Evolutionary conservation across 1,140 invertebrate species (phyloP).

Genomic region (Drosophila lowei): DNA sequence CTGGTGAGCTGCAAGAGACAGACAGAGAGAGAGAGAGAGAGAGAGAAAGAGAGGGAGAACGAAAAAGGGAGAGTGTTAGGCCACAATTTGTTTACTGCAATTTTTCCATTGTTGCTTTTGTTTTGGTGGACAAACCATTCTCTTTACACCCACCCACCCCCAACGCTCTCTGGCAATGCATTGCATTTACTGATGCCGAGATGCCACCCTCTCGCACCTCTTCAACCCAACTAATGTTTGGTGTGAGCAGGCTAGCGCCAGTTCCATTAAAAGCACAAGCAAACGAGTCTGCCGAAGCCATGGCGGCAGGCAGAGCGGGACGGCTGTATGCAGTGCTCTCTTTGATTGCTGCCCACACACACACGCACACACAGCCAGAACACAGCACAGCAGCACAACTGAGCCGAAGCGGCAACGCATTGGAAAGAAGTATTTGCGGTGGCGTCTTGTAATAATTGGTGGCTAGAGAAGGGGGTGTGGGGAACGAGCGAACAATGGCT

Average conservation of each 20-base stretch:
- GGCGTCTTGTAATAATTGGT: slow-evolving; percentile 74
- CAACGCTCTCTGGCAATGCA: neutral
- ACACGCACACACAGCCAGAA: slow-evolving; percentile 15
- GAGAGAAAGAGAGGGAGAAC: neutral
- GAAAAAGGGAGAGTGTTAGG: slow-evolving; percentile 21
- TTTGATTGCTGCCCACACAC: slow-evolving; percentile 17
- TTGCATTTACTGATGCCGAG: neutral
- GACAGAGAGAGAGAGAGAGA: neutral
- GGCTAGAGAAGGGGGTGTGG: slow-evolving; percentile 23
- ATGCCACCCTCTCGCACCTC: slow-evolving; percentile 13
- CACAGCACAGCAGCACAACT: slow-evolving; percentile 46
- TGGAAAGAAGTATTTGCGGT: slow-evolving; percentile 71
- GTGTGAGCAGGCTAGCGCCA: slow-evolving; percentile 35
- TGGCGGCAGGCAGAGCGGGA: slow-evolving; percentile 17
- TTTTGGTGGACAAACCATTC: slow-evolving; percentile 46
- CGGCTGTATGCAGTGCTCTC: slow-evolving; percentile 13
- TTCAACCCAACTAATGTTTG: slow-evolving; percentile 26
- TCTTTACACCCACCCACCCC: slow-evolving; percentile 2
- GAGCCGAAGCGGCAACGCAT: slow-evolving; percentile 50
- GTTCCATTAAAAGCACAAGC: slow-evolving; percentile 16
- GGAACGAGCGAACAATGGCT: slow-evolving; percentile 61
- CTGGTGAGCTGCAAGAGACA: slow-evolving; percentile 23
- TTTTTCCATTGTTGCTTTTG: slow-evolving; percentile 48
- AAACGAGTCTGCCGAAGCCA: slow-evolving; percentile 11
- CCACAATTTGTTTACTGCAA: slow-evolving; percentile 62